These are phyloP conservation scores for Nannoperca australis DNA, from an alignment of 2,797 vertebrate species.

Conservation along the genomic window DNA sequence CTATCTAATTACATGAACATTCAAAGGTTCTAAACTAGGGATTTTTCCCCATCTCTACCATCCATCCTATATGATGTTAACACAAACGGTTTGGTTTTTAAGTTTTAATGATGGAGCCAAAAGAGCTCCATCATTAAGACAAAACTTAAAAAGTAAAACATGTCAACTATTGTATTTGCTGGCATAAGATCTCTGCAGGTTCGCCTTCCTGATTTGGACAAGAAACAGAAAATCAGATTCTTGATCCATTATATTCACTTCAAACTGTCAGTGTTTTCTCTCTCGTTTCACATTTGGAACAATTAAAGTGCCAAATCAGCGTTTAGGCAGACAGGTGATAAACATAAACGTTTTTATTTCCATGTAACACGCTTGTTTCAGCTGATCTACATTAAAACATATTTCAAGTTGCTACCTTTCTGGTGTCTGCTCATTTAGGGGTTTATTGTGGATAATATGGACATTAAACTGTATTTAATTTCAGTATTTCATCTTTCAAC, in stretches of 20 bases:
- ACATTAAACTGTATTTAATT: too few relatives aligned
- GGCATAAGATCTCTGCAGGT: background rate
- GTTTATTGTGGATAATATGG: background rate
- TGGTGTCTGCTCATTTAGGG: background rate
- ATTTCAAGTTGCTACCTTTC: background rate
- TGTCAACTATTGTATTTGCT: background rate
- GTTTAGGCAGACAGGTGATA: background rate
- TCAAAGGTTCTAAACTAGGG: background rate
- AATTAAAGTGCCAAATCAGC: slow-evolving; percentile 5
- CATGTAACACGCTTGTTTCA: background rate
- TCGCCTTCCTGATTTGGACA: background rate
- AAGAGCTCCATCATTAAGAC: background rate
- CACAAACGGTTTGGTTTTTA: background rate
- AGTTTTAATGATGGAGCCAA: too few relatives aligned
- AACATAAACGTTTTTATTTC: background rate
- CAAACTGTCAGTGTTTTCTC: background rate
- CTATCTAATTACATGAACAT: background rate
- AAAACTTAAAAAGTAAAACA: background rate
- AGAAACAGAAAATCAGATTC: background rate
- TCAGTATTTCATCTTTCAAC: too few relatives aligned
- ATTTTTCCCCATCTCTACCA: background rate
- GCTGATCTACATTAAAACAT: slow-evolving; percentile 1
- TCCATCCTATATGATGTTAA: background rate
- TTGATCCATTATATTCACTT: background rate
- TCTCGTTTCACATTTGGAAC: background rate